These are phyloP conservation scores for Drosophila sordidapex DNA, from an alignment of 2,888 invertebrate species.

Conservation along the genomic window DNA sequence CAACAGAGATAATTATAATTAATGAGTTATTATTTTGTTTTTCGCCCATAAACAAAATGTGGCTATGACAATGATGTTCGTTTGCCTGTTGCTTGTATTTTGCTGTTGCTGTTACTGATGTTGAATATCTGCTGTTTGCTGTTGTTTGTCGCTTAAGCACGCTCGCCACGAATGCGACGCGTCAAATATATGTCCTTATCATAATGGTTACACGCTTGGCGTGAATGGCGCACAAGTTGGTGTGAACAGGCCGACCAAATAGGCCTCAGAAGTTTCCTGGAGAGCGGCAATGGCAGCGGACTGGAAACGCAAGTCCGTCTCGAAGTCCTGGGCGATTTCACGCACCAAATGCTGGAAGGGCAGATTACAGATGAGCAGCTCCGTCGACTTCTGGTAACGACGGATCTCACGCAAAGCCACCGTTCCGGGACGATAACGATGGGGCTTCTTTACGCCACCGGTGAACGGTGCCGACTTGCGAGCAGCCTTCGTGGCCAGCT, in stretches of 20 bases:
- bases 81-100: constrained; percentile 11
- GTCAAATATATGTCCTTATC: constrained; percentile 99
- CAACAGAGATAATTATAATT: neutral
- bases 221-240: constrained; percentile 98
- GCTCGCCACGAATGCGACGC: constrained; percentile 97
- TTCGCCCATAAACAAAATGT: constrained; percentile 22
- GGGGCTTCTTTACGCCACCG: constrained; percentile 98
- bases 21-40: neutral
- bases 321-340: constrained; percentile 99
- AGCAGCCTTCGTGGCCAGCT: constrained; percentile 96
- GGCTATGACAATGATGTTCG: constrained; percentile 40
- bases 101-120: neutral
- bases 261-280: constrained; percentile 87
- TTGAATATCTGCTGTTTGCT: neutral
- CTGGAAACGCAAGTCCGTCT: constrained; percentile 97
- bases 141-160: constrained; percentile 89
- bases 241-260: constrained; percentile 97
- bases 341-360: constrained; percentile 98
- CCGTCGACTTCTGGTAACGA: constrained; percentile 98
- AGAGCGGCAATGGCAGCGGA: constrained; percentile 97
- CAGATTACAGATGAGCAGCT: constrained; percentile 96
- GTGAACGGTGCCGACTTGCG: constrained; percentile 97
- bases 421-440: constrained; percentile 98
- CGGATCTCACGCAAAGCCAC: constrained; percentile 98
- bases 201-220: constrained; percentile 99